Evolutionary conservation across 2,888 invertebrate species (phyloP), one percentile per base, ranked within the genome.

Genomic region (Polia nebulosa): DNA sequence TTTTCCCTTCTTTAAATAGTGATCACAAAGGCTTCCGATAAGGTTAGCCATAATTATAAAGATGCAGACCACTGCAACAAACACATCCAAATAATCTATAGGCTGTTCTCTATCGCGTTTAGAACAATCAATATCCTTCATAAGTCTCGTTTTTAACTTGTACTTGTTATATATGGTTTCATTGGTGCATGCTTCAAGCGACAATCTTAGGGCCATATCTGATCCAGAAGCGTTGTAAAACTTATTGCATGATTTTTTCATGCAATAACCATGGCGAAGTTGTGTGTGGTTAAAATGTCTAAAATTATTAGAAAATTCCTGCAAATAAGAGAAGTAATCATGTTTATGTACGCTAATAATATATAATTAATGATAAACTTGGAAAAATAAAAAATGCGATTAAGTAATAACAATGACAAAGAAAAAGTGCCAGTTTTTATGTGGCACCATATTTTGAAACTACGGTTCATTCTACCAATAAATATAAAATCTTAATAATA

Each of bases 241-340:
- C 20, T 76, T 63, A 66, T 85, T 86, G 76, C 95, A 95, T 27
- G 90, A 86, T 44, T 74, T 83, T 13, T 90, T 91, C 3, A 93
- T 85, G 71, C 95, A 95, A 2, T 92, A 84, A 0, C 90, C 94
- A 75, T 92, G 85, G 52, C 91, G 92, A 74, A 94, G 81, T 69
- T 88, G 81, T 51, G 93, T 90, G 76, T 93, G 93, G 63, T 95
- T 93, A 77, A 78, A 94, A 72, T 94, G 94, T 74, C 92, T 92
- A 8, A 83, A 45, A 70, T 85, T 49, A 90, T 72, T 1, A 53
- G 94, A 92, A 74, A 91, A 93, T 75, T 85, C 90, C 95, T 95
- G 89, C 36, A 87, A 91, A 71, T 20, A 47, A 58, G 0, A 22
- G 6, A 15, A 17, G 25, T 5, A 2, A 20, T 29, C n/a, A 20